Conservation (phyloP, 2,797 vertebrate genomes). For the Phrynocephalus guinanensis region DNA sequence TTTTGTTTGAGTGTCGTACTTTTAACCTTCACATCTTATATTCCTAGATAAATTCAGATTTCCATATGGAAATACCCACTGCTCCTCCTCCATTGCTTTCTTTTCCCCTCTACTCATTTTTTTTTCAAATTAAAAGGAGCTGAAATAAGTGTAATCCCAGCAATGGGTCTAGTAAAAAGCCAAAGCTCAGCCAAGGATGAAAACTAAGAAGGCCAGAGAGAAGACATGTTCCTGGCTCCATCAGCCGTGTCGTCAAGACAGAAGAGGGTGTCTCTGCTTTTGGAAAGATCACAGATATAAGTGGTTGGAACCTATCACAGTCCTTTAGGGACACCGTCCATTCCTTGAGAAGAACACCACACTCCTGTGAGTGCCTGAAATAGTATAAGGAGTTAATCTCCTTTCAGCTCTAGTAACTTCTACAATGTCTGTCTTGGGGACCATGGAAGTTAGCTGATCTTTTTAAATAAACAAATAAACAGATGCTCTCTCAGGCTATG, state of each 20-base stretch:
- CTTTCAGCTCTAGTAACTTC: slow-evolving; percentile 67
- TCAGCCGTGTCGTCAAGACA: slow-evolving; percentile 40
- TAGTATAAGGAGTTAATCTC: slow-evolving; percentile 76
- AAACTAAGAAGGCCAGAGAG: slow-evolving; percentile 52
- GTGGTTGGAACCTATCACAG: slow-evolving; percentile 66
- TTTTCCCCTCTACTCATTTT: neutral
- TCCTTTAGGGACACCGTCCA: slow-evolving; percentile 67
- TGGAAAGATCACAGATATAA: slow-evolving; percentile 62
- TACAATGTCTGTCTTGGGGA: slow-evolving; percentile 67
- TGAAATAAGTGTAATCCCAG: neutral
- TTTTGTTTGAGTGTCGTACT: too few species aligned
- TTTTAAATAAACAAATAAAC: slow-evolving; percentile 69
- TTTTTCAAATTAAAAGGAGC: neutral
- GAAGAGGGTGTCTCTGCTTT: slow-evolving; percentile 38
- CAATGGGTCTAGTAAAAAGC: neutral
- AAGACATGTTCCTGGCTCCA: slow-evolving; percentile 38
- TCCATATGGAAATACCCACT: neutral
- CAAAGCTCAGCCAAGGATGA: neutral
- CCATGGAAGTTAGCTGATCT: slow-evolving; percentile 62
- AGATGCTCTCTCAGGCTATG: slow-evolving; percentile 60
- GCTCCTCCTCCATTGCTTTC: neutral
- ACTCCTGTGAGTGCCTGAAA: slow-evolving; percentile 63
- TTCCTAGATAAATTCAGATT: neutral
- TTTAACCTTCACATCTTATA: neutral
- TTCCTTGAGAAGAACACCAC: slow-evolving; percentile 63